Evolutionary conservation across 2,888 invertebrate genomes (phyloP).

Genomic region (Protophormia terraenovae): DNA sequence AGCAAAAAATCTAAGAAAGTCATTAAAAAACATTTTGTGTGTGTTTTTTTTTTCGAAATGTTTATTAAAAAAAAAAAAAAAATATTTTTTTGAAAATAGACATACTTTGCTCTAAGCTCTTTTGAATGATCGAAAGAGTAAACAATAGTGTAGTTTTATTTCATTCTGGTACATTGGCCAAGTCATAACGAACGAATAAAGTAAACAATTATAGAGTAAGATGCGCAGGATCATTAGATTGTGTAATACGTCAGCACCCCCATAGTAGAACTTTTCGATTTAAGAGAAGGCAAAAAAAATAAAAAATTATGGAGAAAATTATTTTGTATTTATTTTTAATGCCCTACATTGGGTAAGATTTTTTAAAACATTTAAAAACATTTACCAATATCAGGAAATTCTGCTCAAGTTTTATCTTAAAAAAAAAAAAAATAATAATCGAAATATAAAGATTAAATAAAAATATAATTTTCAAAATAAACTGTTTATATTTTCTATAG

Average conservation of each 20-base stretch:
- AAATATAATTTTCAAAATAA: too few relatives aligned
- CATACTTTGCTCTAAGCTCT: constrained; percentile 7
- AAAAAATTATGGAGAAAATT: constrained; percentile 49
- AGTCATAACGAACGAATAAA: constrained; percentile 50
- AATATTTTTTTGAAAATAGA: constrained; percentile 53
- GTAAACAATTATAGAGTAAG: constrained; percentile 61
- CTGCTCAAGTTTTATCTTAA: too few relatives aligned
- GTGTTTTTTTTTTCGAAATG: constrained; percentile 40
- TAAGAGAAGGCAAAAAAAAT: constrained; percentile 54
- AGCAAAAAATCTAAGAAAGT: constrained; percentile 18
- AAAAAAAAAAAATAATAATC: too few relatives aligned
- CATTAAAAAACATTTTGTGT: constrained; percentile 27
- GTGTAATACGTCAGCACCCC: constrained; percentile 64
- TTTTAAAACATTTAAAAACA: not conserved
- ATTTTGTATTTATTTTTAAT: constrained; percentile 25
- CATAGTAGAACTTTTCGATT: constrained; percentile 49
- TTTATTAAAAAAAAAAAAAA: constrained; percentile 63
- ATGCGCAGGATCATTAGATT: constrained; percentile 65
- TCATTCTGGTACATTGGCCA: constrained; percentile 28
- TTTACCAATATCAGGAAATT: too few relatives aligned
- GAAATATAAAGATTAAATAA: too few relatives aligned
- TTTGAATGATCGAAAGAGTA: constrained; percentile 47
- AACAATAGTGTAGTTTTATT: constrained; percentile 40
- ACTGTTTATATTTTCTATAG: too few relatives aligned
- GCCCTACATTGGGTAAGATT: constrained; percentile 9